Percentiles rank a stretch among this genome's conserved stretches.
phyloP scores from a whole-genome alignment of 2,113 vertebrate genomes.

The Lucifuga dentata region DNA sequence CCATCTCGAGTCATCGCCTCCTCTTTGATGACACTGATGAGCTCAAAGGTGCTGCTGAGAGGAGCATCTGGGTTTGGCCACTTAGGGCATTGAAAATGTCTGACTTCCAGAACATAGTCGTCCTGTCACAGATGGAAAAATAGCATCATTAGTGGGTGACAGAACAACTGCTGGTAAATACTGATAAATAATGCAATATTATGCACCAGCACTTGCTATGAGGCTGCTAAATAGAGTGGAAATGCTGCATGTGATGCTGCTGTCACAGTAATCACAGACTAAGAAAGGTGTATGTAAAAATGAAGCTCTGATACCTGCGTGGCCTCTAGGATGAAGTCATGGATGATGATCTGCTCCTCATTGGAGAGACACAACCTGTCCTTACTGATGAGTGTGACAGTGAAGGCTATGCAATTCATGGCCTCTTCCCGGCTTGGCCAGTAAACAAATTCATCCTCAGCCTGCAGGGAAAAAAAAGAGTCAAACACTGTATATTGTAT shows the following conservation, averaged over 20 bases:
- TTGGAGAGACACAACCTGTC: slow-evolving; percentile 98
- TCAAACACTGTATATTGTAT: not conserved
- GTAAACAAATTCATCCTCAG: slow-evolving; percentile 99
- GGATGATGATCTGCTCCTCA: slow-evolving; percentile 99
- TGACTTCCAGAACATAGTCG: slow-evolving; percentile 97
- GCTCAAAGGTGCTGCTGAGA: slow-evolving; percentile 97
- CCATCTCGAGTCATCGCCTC: slow-evolving; percentile 97
- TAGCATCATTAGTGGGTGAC: not conserved
- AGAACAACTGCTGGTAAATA: too few relatives aligned
- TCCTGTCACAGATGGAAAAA: slow-evolving; percentile 82
- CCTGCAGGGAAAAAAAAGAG: slow-evolving; percentile 77
- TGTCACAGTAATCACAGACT: not conserved
- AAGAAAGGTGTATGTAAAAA: not conserved
- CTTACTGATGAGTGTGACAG: slow-evolving; percentile 99
- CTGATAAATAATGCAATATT: too few relatives aligned
- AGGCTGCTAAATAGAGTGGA: too few relatives aligned
- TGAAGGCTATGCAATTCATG: slow-evolving; percentile 99
- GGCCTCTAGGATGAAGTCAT: slow-evolving; percentile 99
- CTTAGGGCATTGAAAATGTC: slow-evolving; percentile 99
- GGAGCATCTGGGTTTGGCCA: slow-evolving; percentile 98
- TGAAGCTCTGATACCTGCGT: slow-evolving; percentile 89
- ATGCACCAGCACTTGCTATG: too few relatives aligned
- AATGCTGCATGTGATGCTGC: not conserved
- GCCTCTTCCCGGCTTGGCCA: slow-evolving; percentile 99
- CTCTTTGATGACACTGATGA: slow-evolving; percentile 99